phyloP scores from a whole-genome alignment of 1,140 invertebrate genomes.

The Drosophila pseudoananassae region DNA sequence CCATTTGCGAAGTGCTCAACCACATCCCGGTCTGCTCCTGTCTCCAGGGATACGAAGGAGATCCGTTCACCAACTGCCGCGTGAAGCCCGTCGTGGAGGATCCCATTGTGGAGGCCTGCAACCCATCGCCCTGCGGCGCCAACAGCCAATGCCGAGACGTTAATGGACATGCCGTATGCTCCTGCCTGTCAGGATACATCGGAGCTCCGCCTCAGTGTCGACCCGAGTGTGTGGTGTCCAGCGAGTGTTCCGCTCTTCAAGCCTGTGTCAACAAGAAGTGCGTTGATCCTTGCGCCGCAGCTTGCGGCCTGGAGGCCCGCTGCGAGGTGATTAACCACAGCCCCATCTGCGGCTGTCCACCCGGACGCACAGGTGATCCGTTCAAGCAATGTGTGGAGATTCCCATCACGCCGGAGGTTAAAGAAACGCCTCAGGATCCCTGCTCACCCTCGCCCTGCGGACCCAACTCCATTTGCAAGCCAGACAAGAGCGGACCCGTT shows the following conservation, averaged over 20 bases:
- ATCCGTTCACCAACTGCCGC: constrained; percentile 90
- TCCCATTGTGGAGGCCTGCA: constrained; percentile 89
- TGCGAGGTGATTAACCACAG: constrained; percentile 94
- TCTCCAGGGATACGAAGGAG: constrained; percentile 89
- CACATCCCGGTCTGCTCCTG: constrained; percentile 94
- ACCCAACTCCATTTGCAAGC: constrained; percentile 88
- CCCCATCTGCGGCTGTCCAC: constrained; percentile 91
- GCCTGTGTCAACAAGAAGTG: constrained; percentile 94
- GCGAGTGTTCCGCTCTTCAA: constrained; percentile 91
- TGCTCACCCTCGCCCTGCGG: constrained; percentile 90
- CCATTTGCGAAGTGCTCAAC: constrained; percentile 92
- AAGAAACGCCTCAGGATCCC: constrained; percentile 84
- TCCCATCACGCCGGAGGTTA: constrained; percentile 76
- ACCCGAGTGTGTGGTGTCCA: constrained; percentile 93
- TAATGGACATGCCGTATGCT: constrained; percentile 90
- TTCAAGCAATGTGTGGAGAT: constrained; percentile 90
- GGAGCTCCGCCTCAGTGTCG: constrained; percentile 91
- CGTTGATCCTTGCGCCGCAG: constrained; percentile 92
- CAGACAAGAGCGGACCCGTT: constrained; percentile 86
- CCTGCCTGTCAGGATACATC: constrained; percentile 90
- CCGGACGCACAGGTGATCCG: constrained; percentile 93
- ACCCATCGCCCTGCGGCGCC: constrained; percentile 88
- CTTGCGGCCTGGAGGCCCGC: constrained; percentile 92
- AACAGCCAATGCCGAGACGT: constrained; percentile 91
- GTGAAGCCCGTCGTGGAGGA: constrained; percentile 84